phyloP scores from a whole-genome alignment of 2,888 invertebrate genomes.

The Phaedon cochleariae region DNA sequence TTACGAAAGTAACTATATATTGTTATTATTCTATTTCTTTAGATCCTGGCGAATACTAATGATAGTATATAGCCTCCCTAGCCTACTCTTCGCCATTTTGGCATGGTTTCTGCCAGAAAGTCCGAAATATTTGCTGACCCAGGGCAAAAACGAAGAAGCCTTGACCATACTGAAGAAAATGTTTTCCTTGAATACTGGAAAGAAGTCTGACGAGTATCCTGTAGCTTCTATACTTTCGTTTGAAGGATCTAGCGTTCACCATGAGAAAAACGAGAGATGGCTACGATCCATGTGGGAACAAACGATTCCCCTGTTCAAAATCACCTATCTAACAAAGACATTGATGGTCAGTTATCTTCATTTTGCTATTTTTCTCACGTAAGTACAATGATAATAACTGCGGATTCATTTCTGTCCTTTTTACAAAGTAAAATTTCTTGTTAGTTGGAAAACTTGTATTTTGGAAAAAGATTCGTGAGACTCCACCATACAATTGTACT shows the following conservation, averaged over 20 bases:
- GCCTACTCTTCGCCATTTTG: constrained; percentile 51
- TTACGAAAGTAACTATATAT: no score
- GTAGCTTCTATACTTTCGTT: constrained; percentile 54
- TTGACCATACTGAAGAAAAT: constrained; percentile 55
- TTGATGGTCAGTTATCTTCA: constrained; percentile 58
- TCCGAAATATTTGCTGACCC: constrained; percentile 58
- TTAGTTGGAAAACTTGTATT: no score
- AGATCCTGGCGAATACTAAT: constrained; percentile 58
- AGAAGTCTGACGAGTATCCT: constrained; percentile 51
- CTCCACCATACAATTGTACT: no score
- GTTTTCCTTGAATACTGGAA: constrained; percentile 56
- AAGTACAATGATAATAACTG: constrained; percentile 49
- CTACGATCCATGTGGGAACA: constrained; percentile 58
- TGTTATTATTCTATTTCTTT: constrained; percentile 52
- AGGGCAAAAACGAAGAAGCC: constrained; percentile 54
- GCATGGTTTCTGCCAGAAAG: constrained; percentile 59
- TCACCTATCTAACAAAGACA: constrained; percentile 54
- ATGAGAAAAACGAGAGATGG: constrained; percentile 43
- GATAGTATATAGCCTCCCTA: constrained; percentile 57
- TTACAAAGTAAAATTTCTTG: no score
- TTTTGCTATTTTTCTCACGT: constrained; percentile 60
- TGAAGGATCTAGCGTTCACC: constrained; percentile 41
- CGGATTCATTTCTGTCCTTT: no score
- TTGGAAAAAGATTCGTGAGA: no score
- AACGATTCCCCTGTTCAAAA: constrained; percentile 57